phyloP scores from a whole-genome alignment of 1,140 invertebrate genomes.

The Drosophila nasuta region DNA sequence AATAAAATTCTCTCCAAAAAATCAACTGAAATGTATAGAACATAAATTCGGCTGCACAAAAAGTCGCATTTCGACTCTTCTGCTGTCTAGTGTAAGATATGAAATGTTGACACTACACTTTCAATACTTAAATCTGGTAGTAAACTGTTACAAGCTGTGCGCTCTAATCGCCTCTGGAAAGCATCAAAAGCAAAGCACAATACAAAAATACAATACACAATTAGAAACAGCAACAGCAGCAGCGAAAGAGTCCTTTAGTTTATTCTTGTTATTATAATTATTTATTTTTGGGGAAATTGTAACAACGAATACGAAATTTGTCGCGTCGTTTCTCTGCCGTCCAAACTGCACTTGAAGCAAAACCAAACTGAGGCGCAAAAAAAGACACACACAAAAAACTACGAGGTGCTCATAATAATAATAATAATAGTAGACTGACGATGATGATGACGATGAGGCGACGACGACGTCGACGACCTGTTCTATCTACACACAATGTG shows the following conservation, averaged over 20 bases:
- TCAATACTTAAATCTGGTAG: not conserved
- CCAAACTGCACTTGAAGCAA: slow-evolving; percentile 48
- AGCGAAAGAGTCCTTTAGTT: not conserved
- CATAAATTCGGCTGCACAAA: too few relatives aligned
- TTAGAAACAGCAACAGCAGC: not conserved
- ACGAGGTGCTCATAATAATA: slow-evolving; percentile 2
- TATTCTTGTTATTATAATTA: not conserved
- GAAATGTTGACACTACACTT: too few relatives aligned
- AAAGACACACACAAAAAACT: not conserved
- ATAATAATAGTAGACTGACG: too few relatives aligned
- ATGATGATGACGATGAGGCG: not conserved
- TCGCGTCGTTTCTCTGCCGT: slow-evolving; percentile 31
- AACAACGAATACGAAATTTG: slow-evolving; percentile 2
- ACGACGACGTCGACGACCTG: slow-evolving; percentile 20
- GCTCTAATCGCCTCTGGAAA: not conserved
- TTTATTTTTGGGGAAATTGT: not conserved
- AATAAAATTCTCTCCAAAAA: too few relatives aligned
- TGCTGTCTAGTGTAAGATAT: too few relatives aligned
- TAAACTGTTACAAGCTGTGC: not conserved
- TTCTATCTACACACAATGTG: slow-evolving; percentile 14
- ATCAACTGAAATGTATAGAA: too few relatives aligned
- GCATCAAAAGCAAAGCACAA: not conserved
- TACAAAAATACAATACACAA: not conserved
- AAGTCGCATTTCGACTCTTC: too few relatives aligned
- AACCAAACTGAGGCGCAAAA: slow-evolving; percentile 43